Evolutionary conservation across 2,888 invertebrate species (phyloP).

Genomic region (Euphydryas editha): DNA sequence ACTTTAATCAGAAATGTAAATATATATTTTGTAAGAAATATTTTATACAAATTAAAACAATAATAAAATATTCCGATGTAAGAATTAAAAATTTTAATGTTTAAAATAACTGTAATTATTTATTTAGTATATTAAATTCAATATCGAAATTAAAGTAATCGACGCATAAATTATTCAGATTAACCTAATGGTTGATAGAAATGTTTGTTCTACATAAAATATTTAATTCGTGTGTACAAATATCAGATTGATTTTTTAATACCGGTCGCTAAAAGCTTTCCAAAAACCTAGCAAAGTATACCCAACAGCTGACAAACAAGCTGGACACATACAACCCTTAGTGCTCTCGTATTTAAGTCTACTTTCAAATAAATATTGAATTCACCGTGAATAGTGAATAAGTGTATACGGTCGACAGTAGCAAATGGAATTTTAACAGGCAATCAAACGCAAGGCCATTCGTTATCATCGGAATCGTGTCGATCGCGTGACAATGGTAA

Average conservation of each 20-base stretch:
- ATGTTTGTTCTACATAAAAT: slow-evolving; percentile 22
- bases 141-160: neutral
- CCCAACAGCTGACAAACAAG: slow-evolving; percentile 11
- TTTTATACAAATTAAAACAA: neutral
- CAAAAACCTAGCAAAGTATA: slow-evolving; percentile 7
- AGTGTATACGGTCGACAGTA: slow-evolving; percentile 16
- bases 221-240: slow-evolving; percentile 27
- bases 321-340: slow-evolving; percentile 8
- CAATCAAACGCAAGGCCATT: slow-evolving; percentile 35
- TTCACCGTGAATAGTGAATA: slow-evolving; percentile 1
- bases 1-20: too few species aligned
- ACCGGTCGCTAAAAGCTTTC: slow-evolving; percentile 26
- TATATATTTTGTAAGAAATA: too few species aligned
- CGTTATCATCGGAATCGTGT: slow-evolving; percentile 24
- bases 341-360: slow-evolving; percentile 4
- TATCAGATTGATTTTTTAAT: slow-evolving; percentile 34
- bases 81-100: neutral
- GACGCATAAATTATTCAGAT: neutral
- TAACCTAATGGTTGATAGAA: neutral
- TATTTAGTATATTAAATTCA: neutral
- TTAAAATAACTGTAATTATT: neutral
- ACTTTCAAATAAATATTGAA: slow-evolving; percentile 11
- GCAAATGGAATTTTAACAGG: slow-evolving; percentile 38
- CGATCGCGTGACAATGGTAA: slow-evolving; percentile 34
- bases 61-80: neutral